Percentiles rank a stretch among this genome's conserved stretches.
Evolutionary conservation across 2,113 vertebrate genomes (phyloP).

Genomic region (Andinoacara biseriatus): DNA sequence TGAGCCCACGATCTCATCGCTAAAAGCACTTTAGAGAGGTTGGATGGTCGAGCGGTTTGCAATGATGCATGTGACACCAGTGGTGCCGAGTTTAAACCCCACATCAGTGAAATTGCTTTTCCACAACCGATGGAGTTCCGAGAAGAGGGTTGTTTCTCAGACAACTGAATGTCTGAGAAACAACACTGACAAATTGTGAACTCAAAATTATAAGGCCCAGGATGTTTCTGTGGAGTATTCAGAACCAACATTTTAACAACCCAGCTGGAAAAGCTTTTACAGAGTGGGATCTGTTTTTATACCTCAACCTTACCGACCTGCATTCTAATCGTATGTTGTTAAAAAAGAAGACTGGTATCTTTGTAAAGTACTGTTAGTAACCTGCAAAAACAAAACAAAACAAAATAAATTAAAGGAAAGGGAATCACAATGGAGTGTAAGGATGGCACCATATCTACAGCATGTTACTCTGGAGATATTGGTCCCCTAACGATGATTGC

Average conservation of each 20-base stretch:
- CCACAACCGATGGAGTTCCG: constrained; percentile 32
- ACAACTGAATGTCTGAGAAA: constrained; percentile 25
- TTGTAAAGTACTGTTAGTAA: not conserved
- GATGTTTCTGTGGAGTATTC: constrained; percentile 19
- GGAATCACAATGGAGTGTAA: too few species aligned
- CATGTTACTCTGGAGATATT: too few species aligned
- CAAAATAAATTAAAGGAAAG: too few species aligned
- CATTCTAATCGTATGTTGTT: not conserved
- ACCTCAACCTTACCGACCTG: not conserved
- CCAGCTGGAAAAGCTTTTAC: constrained; percentile 26
- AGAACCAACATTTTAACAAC: constrained; percentile 33
- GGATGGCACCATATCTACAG: too few species aligned
- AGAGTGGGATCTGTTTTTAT: constrained; percentile 16
- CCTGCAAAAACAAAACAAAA: not conserved
- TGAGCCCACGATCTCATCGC: constrained; percentile 48
- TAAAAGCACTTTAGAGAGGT: constrained; percentile 55
- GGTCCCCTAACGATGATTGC: too few species aligned
- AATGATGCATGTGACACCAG: constrained; percentile 70
- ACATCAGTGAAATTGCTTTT: constrained; percentile 63
- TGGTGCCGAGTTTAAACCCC: constrained; percentile 47
- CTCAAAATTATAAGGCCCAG: constrained; percentile 7
- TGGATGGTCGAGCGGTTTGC: constrained; percentile 62
- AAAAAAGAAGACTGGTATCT: rapidly evolving
- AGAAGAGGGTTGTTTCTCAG: constrained; percentile 40
- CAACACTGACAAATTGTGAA: constrained; percentile 42